Conservation (phyloP, 2,888 invertebrate genomes). For the Ellobium chinense region DNA sequence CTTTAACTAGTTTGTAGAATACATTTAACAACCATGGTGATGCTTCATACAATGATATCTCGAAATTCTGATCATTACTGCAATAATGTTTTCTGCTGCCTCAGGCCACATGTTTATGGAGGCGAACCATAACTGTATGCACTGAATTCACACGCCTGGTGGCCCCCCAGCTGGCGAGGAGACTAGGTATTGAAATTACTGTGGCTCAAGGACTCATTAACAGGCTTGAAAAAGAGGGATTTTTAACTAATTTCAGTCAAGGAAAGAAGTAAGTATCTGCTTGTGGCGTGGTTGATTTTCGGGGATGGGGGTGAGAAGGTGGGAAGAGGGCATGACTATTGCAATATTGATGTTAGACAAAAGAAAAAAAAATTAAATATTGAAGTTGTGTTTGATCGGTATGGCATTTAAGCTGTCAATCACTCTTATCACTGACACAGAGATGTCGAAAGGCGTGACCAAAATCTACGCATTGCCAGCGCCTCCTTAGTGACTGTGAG, state of each 20-base stretch:
- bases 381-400: too few relatives aligned
- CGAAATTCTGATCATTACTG: too few relatives aligned
- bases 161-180: slow-evolving; percentile 66
- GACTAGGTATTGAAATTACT: slow-evolving; percentile 72
- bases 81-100: too few relatives aligned
- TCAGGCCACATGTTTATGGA: slow-evolving; percentile 75
- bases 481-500: too few relatives aligned
- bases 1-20: too few relatives aligned
- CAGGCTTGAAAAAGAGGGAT: slow-evolving; percentile 74
- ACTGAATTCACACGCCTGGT: slow-evolving; percentile 64
- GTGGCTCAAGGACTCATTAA: slow-evolving; percentile 74
- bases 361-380: background rate
- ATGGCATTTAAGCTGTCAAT: too few relatives aligned
- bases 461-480: too few relatives aligned
- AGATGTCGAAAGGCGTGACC: background rate
- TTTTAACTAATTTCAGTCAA: slow-evolving; percentile 60
- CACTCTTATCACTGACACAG: too few relatives aligned
- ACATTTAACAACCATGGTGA: too few relatives aligned
- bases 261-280: slow-evolving; percentile 59
- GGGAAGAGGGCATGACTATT: too few relatives aligned
- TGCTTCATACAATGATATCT: too few relatives aligned
- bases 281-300: background rate
- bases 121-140: slow-evolving; percentile 69
- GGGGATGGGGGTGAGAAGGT: too few relatives aligned
- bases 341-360: background rate